A percentile compares a stretch with the other conserved stretches of the same genome.
phyloP scores from a whole-genome alignment of 2,888 invertebrate species.

The Artemia sp. region DNA sequence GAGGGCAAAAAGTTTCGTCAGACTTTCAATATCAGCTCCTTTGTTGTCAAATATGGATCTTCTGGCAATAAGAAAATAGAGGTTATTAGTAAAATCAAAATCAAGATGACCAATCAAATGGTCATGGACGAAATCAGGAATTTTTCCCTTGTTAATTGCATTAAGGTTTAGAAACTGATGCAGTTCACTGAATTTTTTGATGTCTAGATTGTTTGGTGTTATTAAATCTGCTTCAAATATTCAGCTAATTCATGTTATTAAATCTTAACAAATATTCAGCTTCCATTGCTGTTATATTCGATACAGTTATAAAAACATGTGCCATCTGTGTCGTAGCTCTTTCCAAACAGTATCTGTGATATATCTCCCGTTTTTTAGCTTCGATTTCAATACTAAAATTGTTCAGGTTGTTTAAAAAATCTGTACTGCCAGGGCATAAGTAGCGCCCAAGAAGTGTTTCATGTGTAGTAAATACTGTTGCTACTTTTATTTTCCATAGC shows the following conservation, averaged over 20 bases:
- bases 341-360: constrained; percentile 96
- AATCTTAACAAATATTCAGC: constrained; percentile 86
- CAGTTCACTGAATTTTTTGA: constrained; percentile 91
- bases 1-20: too few species aligned
- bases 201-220: constrained; percentile 94
- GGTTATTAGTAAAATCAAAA: constrained; percentile 91
- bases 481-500: constrained; percentile 66
- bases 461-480: constrained; percentile 96
- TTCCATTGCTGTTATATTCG: constrained; percentile 83
- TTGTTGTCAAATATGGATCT: too few species aligned
- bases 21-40: too few species aligned
- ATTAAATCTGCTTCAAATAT: constrained; percentile 86
- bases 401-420: constrained; percentile 93
- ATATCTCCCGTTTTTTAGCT: constrained; percentile 94
- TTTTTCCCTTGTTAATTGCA: constrained; percentile 89
- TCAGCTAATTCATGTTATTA: constrained; percentile 90
- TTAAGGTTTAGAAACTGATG: constrained; percentile 99
- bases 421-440: constrained; percentile 92
- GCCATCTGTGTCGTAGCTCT: constrained; percentile 76
- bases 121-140: constrained; percentile 90
- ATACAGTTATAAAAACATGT: constrained; percentile 93
- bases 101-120: constrained; percentile 99
- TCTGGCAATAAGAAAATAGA: constrained; percentile 82
- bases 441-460: constrained; percentile 93
- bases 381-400: constrained; percentile 87